phyloP scores from a whole-genome alignment of 2,797 vertebrate genomes.

The Acanthurus tractus region DNA sequence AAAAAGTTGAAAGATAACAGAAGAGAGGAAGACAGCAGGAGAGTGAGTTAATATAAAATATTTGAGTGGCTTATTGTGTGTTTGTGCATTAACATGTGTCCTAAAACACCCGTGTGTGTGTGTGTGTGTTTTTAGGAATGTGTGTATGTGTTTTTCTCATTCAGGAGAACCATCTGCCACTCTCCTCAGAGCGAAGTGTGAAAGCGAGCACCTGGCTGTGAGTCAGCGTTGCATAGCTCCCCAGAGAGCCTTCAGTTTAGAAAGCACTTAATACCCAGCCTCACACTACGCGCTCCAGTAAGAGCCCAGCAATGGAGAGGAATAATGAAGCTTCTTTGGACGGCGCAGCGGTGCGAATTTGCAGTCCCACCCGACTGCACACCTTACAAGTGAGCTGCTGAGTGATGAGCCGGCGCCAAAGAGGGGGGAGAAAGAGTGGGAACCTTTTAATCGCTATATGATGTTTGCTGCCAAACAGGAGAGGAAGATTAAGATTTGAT shows the following conservation, averaged over 20 bases:
- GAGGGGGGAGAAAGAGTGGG: neutral
- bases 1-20: slow-evolving; percentile 1
- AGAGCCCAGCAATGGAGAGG: slow-evolving; percentile 57
- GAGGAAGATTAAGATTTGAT: slow-evolving; percentile 13
- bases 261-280: slow-evolving; percentile 80
- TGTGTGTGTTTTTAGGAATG: neutral
- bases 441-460: slow-evolving; percentile 17
- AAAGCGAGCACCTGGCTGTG: slow-evolving; percentile 80
- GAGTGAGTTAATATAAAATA: slow-evolving; percentile 16
- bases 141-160: slow-evolving; percentile 56
- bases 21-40: slow-evolving; percentile 13
- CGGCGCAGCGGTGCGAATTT: slow-evolving; percentile 44
- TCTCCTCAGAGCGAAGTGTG: slow-evolving; percentile 70
- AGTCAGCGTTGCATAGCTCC: slow-evolving; percentile 78
- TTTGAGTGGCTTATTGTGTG: slow-evolving; percentile 37
- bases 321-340: slow-evolving; percentile 73
- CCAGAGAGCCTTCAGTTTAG: slow-evolving; percentile 76
- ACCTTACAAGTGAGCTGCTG: slow-evolving; percentile 52
- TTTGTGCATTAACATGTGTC: slow-evolving; percentile 38
- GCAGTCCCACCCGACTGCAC: slow-evolving; percentile 53
- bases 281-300: slow-evolving; percentile 64
- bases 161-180: slow-evolving; percentile 79
- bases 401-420: slow-evolving; percentile 39
- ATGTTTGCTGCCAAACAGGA: slow-evolving; percentile 14
- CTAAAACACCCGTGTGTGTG: slow-evolving; percentile 38